Evolutionary conservation across 2,797 vertebrate species (phyloP).

Genomic region (Otolemur crassicaudatus): DNA sequence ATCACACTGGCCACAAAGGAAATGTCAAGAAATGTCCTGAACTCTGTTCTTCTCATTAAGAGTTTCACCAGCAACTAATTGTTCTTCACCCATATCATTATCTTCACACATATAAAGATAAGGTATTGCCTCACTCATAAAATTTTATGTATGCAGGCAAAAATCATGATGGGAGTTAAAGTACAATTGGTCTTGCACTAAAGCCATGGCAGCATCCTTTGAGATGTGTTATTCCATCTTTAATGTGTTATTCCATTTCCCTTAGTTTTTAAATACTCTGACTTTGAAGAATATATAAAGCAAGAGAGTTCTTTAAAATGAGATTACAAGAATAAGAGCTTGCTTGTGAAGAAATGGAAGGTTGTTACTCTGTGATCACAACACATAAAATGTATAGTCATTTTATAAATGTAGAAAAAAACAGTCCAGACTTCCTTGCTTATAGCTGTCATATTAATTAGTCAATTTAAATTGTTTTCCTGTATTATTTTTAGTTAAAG

Average conservation of each 20-base stretch:
- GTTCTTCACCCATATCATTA: neutral
- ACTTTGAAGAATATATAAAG: neutral
- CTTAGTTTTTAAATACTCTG: neutral
- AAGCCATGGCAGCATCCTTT: neutral
- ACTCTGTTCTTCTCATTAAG: neutral
- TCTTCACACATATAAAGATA: neutral
- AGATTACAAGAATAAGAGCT: neutral
- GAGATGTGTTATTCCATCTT: neutral
- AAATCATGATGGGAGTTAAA: neutral
- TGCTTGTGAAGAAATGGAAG: constrained; percentile 5
- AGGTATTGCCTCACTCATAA: neutral
- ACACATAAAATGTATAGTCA: neutral
- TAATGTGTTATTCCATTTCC: neutral
- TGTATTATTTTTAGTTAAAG: neutral
- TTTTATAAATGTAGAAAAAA: neutral
- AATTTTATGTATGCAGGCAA: neutral
- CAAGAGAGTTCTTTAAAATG: neutral
- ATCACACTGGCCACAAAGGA: no score
- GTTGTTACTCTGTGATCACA: constrained; percentile 1
- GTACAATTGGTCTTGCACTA: neutral
- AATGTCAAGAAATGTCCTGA: neutral
- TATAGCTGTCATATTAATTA: neutral
- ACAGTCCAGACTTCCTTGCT: neutral
- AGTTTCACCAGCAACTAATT: neutral
- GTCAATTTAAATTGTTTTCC: neutral